Conservation (phyloP, 2,888 invertebrate species). For the Phalera bucephala region DNA sequence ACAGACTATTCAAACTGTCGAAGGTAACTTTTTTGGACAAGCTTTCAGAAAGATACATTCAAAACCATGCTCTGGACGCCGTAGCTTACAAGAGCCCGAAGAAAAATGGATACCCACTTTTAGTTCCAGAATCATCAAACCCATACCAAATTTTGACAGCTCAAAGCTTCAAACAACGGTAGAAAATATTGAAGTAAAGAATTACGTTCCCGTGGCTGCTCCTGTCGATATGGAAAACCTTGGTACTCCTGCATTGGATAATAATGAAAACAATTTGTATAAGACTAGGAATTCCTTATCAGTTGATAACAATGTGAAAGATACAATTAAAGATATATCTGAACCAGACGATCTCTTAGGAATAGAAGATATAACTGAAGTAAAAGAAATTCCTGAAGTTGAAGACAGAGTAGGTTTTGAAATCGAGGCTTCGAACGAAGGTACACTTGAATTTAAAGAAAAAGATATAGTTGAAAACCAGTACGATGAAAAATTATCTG, state of each 20-base stretch:
- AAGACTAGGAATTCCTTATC: constrained; percentile 5
- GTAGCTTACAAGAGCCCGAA: constrained; percentile 9
- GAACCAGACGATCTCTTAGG: constrained; percentile 5
- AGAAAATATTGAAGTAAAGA: constrained; percentile 9
- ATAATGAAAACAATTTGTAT: constrained; percentile 1
- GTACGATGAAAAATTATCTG: background rate
- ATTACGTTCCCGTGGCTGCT: background rate
- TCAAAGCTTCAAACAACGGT: constrained; percentile 16
- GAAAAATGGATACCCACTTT: constrained; percentile 16
- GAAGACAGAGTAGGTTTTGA: constrained; percentile 7
- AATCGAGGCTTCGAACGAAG: background rate
- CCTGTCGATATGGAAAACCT: background rate
- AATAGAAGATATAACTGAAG: constrained; percentile 6
- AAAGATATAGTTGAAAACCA: background rate
- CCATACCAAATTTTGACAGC: constrained; percentile 5
- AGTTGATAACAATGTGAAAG: constrained; percentile 14
- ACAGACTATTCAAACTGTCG: constrained; percentile 8
- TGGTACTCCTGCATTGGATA: background rate
- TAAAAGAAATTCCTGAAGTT: too few relatives aligned
- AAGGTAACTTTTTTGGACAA: constrained; percentile 15
- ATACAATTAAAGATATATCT: constrained; percentile 12
- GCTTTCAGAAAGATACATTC: constrained; percentile 2
- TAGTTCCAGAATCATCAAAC: constrained; percentile 8
- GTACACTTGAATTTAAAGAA: background rate
- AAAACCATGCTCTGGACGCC: constrained; percentile 31